A percentile compares a stretch with the other conserved stretches of the same genome.
Conservation (phyloP, 2,797 vertebrate genomes). For the Bradypodion pumilum region DNA sequence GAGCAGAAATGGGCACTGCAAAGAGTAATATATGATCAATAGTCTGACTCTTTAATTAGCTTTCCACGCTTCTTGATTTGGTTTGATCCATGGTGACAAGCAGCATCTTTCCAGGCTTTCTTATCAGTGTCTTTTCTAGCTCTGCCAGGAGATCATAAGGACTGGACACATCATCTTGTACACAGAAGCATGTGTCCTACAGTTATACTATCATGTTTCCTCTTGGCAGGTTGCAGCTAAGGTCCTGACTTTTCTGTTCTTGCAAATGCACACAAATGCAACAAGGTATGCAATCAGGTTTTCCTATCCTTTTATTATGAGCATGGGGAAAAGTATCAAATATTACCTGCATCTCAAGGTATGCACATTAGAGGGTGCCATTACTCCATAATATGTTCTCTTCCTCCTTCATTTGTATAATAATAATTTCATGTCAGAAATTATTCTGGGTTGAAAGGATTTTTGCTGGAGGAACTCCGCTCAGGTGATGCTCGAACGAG, state of each 20-base stretch:
- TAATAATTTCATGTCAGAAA: too few species aligned
- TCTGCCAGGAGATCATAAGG: not conserved
- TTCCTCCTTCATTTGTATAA: too few species aligned
- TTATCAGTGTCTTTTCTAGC: too few species aligned
- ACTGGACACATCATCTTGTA: not conserved
- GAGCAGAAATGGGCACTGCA: not conserved
- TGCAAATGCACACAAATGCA: not conserved
- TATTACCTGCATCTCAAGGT: not conserved
- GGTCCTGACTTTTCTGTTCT: not conserved
- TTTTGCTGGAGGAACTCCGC: too few species aligned
- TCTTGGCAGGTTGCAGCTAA: not conserved
- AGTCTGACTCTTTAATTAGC: too few species aligned
- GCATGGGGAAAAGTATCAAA: not conserved
- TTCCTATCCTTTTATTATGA: not conserved
- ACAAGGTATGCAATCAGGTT: not conserved
- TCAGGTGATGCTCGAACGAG: too few species aligned
- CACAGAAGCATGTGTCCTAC: not conserved
- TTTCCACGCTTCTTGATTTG: too few species aligned
- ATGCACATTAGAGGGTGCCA: not conserved
- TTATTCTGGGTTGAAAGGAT: too few species aligned
- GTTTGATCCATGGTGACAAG: too few species aligned
- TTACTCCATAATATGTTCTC: too few species aligned
- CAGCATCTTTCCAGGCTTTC: too few species aligned
- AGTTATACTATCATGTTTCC: not conserved
- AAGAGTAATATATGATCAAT: not conserved